Percentiles rank a stretch among this genome's conserved stretches.
These are phyloP conservation scores for Gambusia holbrooki DNA, from an alignment of 2,113 vertebrate genomes.

Conservation along the genomic window DNA sequence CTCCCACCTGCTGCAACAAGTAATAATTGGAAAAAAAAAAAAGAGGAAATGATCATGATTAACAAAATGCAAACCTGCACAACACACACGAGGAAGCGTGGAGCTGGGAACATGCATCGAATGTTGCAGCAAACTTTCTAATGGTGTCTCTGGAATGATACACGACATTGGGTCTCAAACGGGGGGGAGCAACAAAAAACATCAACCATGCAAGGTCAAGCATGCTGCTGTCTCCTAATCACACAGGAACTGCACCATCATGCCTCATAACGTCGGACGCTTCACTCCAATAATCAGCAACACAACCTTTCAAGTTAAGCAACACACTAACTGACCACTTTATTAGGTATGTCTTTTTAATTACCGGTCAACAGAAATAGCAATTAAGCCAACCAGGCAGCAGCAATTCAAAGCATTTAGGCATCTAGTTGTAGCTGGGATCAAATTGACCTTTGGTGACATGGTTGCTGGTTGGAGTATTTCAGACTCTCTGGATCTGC, in stretches of 20 bases:
- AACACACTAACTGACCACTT: neutral
- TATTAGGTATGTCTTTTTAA: neutral
- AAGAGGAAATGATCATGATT: constrained; percentile 45
- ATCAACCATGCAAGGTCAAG: constrained; percentile 1
- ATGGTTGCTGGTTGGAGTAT: neutral
- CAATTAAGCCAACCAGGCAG: neutral
- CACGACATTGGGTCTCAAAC: neutral
- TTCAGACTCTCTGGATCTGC: neutral
- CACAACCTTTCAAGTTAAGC: neutral
- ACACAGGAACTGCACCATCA: neutral
- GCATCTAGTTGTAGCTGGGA: neutral
- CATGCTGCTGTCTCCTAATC: neutral
- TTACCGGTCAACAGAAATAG: neutral
- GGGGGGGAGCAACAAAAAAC: neutral
- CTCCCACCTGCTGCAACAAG: constrained; percentile 39
- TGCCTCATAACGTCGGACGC: neutral
- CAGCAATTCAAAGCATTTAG: neutral
- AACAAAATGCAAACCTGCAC: constrained; percentile 3
- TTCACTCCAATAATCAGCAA: neutral
- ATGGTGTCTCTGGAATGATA: neutral
- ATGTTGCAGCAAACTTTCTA: neutral
- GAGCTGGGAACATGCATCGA: neutral
- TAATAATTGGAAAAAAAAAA: constrained; percentile 28
- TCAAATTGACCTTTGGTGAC: too few relatives aligned
- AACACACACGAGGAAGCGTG: neutral